phyloP scores from a whole-genome alignment of 2,797 vertebrate species.

The Manis crassicaudata region DNA sequence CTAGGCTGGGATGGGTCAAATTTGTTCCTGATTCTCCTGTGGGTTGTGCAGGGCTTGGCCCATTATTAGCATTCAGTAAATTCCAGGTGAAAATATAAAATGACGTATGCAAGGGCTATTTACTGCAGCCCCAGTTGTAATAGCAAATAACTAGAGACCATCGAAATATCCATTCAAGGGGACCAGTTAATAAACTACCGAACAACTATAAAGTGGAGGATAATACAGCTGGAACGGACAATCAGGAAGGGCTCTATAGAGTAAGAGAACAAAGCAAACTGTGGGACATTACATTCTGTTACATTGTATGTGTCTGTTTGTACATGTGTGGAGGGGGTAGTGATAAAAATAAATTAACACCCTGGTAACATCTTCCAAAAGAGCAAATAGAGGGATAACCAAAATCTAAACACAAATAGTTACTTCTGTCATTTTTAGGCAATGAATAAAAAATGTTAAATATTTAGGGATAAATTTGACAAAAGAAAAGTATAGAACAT shows the following conservation, averaged over 20 bases:
- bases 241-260: not conserved
- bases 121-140: not conserved
- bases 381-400: not conserved
- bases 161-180: not conserved
- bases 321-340: no score
- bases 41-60: not conserved
- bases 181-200: not conserved
- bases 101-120: fast-evolving
- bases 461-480: not conserved
- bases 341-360: not conserved
- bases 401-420: not conserved
- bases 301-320: not conserved
- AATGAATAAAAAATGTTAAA: not conserved
- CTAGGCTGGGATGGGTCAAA: not conserved
- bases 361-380: not conserved
- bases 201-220: not conserved
- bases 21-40: not conserved
- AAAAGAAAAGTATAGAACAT: not conserved
- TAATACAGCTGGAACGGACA: not conserved
- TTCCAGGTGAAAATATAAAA: not conserved
- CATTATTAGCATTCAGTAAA: not conserved
- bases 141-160: not conserved
- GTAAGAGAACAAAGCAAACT: not conserved
- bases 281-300: not conserved
- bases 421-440: not conserved